Base-by-base conservation (phyloP, 2,797 vertebrate species). In the Sebastiscus tertius region DNA sequence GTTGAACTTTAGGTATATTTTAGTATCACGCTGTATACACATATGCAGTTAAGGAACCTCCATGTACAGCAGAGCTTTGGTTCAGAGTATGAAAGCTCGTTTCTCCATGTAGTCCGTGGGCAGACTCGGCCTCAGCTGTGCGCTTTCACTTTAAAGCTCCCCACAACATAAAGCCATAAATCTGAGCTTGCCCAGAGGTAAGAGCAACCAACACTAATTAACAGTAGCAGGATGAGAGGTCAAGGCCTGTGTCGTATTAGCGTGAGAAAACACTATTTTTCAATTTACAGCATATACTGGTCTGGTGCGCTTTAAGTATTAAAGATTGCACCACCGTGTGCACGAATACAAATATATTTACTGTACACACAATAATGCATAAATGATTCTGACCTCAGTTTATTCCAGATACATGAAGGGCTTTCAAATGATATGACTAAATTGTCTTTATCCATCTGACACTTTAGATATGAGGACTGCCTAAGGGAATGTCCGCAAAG, bases 241-340 rank as follows among this genome's bases (percentile, higher is more conserved):
- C 95, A 94, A 87, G 89, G 93, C 94, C 89, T 81, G 77, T 86
- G 93, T 94, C 93, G 91, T 91, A 94, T 96, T 93, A 95, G 88
- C 84, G 82, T 94, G 93, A 94, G 94, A 94, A 96, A 95, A 95
- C 91, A 92, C 91, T 63, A 93, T 95, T 94, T 93, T 94, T 95
- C 93, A 95, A 95, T 91, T 89, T 92, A 89, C 66, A 70, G 66
- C 71, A 70, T 76, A 90, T 88, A 80, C 73, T 77, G 87, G 77
- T 87, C 92, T 58, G 86, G 34, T 82, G 71, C 31, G 39, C 73
- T 79, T 90, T 84, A 87, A 91, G 78, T 82, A 91, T 90, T 85
- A 89, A 72, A 63, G 68, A 77, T 72, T 72, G 73, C 55, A 62
- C 81, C 61, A 83, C 77, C 74, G 13, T 49, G 60, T 73, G 54